These are phyloP conservation scores for Coptotermes formosanus DNA, from an alignment of 1,140 invertebrate species.

Conservation along the genomic window DNA sequence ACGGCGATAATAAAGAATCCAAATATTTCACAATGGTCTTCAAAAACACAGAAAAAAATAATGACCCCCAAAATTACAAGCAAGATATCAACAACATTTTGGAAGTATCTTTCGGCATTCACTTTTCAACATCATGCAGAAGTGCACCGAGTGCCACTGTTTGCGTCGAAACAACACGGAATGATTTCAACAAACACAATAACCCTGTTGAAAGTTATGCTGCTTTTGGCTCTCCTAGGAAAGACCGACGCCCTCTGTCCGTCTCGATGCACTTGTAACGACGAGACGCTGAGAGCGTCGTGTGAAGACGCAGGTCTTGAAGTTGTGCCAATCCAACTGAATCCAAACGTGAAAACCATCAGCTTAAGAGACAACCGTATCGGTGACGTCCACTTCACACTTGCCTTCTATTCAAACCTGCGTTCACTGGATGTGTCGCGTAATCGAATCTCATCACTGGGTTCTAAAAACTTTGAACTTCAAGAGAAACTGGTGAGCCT, in stretches of 20 bases:
- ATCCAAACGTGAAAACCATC: conserved; percentile 74
- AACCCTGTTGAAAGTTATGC: not conserved
- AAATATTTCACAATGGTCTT: not conserved
- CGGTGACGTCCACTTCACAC: conserved; percentile 65
- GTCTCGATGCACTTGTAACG: conserved; percentile 75
- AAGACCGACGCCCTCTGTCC: conserved; percentile 68
- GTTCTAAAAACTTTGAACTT: conserved; percentile 74
- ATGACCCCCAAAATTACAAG: not conserved
- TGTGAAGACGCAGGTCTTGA: conserved; percentile 75
- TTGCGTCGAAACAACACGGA: not conserved
- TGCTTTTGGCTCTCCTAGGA: conserved; percentile 37
- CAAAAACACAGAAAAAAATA: not conserved
- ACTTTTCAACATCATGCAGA: no score
- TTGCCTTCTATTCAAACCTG: conserved; percentile 76
- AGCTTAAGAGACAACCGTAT: conserved; percentile 75
- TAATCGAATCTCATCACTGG: conserved; percentile 75
- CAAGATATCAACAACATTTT: not conserved
- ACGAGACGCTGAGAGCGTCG: conserved; percentile 66
- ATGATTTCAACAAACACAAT: not conserved
- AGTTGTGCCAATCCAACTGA: conserved; percentile 82
- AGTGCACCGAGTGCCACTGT: not conserved
- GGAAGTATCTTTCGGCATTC: not conserved
- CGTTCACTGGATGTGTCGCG: conserved; percentile 74
- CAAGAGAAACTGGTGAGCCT: conserved; percentile 67
- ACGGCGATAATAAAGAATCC: not conserved